Evolutionary conservation across 2,888 invertebrate genomes (phyloP).

Genomic region (Rhingia campestris): DNA sequence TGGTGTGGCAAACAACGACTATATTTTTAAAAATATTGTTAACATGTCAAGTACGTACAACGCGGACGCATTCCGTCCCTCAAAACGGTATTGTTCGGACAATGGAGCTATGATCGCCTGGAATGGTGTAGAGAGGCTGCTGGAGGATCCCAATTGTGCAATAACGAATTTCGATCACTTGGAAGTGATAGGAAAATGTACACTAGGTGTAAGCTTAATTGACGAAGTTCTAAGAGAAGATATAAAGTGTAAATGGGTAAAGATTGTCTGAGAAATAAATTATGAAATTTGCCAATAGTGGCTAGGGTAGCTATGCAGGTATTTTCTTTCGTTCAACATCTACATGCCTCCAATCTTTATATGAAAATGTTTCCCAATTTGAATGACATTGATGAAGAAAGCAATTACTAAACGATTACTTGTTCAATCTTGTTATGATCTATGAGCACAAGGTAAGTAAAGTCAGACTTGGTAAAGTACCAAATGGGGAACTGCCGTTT

Average conservation of each 20-base stretch:
- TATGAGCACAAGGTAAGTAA: too few species aligned
- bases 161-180: slow-evolving; percentile 84
- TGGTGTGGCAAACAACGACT: slow-evolving; percentile 97
- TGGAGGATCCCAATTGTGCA: slow-evolving; percentile 67
- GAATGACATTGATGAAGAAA: too few species aligned
- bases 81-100: slow-evolving; percentile 94
- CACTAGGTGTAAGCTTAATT: slow-evolving; percentile 76
- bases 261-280: slow-evolving; percentile 64
- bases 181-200: slow-evolving; percentile 80
- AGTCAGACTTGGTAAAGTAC: too few species aligned
- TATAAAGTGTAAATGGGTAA: slow-evolving; percentile 81
- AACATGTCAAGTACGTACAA: slow-evolving; percentile 87
- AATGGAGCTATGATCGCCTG: slow-evolving; percentile 99
- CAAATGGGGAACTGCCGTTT: too few species aligned
- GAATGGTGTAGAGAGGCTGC: slow-evolving; percentile 93
- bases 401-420: too few species aligned
- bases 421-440: too few species aligned
- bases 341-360: too few species aligned
- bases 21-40: slow-evolving; percentile 88
- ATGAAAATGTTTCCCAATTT: too few species aligned
- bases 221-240: slow-evolving; percentile 76
- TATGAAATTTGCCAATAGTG: neutral
- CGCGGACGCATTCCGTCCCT: slow-evolving; percentile 89
- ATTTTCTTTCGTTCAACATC: too few species aligned
- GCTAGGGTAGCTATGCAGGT: neutral